These are phyloP conservation scores for Furcifer pardalis DNA, from an alignment of 2,797 vertebrate genomes.

Conservation along the genomic window DNA sequence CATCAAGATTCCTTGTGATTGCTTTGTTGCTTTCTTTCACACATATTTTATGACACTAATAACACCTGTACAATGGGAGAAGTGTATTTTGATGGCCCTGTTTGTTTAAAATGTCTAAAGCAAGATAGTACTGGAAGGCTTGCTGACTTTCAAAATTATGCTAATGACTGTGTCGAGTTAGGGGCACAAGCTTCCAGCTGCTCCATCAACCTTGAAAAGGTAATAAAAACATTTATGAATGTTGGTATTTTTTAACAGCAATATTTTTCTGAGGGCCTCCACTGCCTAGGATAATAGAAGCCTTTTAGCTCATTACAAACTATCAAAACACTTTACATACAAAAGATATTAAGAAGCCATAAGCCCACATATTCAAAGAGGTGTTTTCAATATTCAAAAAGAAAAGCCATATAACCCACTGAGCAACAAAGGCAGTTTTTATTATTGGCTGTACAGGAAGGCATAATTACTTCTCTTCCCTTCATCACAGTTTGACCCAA, in stretches of 20 bases:
- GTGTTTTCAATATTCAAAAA: constrained; percentile 53
- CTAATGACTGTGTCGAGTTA: constrained; percentile 29
- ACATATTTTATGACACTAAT: constrained; percentile 19
- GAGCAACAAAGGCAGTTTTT: constrained; percentile 46
- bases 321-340: constrained; percentile 22
- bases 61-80: background rate
- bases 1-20: constrained; percentile 18
- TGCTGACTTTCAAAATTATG: constrained; percentile 28
- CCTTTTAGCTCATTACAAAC: constrained; percentile 20
- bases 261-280: constrained; percentile 49
- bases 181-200: constrained; percentile 28
- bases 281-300: constrained; percentile 44
- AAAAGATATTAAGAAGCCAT: constrained; percentile 60
- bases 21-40: constrained; percentile 37
- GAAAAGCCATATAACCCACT: constrained; percentile 55
- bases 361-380: constrained; percentile 48
- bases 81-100: background rate
- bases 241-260: constrained; percentile 32
- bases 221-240: constrained; percentile 63
- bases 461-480: constrained; percentile 43
- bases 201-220: constrained; percentile 50
- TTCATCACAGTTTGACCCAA: constrained; percentile 17
- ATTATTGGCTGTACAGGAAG: constrained; percentile 40
- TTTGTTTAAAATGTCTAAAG: constrained; percentile 9
- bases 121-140: background rate